A percentile compares a stretch with the other conserved stretches of the same genome.
These are phyloP conservation scores for Branchinecta lindahli DNA, from an alignment of 1,140 invertebrate species.

Conservation along the genomic window DNA sequence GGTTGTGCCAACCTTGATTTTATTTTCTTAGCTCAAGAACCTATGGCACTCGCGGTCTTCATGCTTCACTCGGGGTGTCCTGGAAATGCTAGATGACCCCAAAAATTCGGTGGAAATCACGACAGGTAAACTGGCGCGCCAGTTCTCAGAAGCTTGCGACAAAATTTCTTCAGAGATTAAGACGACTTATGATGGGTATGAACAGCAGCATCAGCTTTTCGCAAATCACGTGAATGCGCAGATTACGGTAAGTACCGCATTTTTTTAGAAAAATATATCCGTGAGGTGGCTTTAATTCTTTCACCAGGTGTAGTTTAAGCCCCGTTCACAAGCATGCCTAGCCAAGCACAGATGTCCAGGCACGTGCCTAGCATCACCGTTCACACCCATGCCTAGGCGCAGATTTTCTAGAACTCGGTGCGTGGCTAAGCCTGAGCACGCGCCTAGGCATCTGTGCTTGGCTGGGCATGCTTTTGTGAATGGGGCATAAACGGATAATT, in stretches of 20 bases:
- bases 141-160: constrained; percentile 55
- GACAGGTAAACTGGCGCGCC: constrained; percentile 59
- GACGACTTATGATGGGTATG: constrained; percentile 55
- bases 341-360: too few relatives aligned
- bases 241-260: constrained; percentile 42
- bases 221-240: constrained; percentile 74
- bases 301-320: too few relatives aligned
- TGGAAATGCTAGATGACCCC: constrained; percentile 66
- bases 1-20: constrained; percentile 17
- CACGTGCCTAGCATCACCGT: too few relatives aligned
- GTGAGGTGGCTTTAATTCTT: too few relatives aligned
- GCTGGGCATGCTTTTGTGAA: too few relatives aligned
- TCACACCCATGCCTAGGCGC: too few relatives aligned
- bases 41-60: constrained; percentile 93
- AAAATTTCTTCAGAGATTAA: constrained; percentile 56
- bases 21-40: constrained; percentile 47
- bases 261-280: too few relatives aligned
- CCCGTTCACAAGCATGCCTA: too few relatives aligned
- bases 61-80: constrained; percentile 69
- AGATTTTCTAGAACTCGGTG: too few relatives aligned
- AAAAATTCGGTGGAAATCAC: constrained; percentile 63
- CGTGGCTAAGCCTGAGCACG: too few relatives aligned
- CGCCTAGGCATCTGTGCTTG: too few relatives aligned
- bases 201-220: constrained; percentile 89
- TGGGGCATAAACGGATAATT: too few relatives aligned